These are phyloP conservation scores for Harpegnathos saltator DNA, from an alignment of 1,140 invertebrate genomes.

Conservation along the genomic window DNA sequence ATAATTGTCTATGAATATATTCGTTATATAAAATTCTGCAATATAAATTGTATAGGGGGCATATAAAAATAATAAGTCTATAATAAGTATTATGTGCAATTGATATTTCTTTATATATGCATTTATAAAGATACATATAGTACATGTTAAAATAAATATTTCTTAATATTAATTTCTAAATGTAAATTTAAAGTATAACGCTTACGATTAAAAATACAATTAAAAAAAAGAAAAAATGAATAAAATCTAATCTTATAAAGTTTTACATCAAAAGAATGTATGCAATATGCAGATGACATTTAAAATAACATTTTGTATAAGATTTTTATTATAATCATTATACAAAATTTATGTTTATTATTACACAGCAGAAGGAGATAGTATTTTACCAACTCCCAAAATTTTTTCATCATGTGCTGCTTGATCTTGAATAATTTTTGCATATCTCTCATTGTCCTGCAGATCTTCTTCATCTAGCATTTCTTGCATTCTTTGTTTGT, in stretches of 20 bases:
- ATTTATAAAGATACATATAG: slow-evolving; percentile 57
- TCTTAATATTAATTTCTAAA: slow-evolving; percentile 37
- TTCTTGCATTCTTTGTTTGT: slow-evolving; percentile 88
- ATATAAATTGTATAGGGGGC: background rate
- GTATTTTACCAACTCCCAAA: slow-evolving; percentile 81
- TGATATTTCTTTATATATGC: slow-evolving; percentile 43
- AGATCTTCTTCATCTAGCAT: slow-evolving; percentile 88
- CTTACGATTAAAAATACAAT: background rate
- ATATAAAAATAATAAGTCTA: background rate
- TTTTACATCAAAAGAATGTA: too few species aligned
- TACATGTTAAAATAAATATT: slow-evolving; percentile 55
- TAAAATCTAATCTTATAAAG: too few species aligned
- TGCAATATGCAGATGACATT: too few species aligned
- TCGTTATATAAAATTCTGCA: background rate
- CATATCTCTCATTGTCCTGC: slow-evolving; percentile 83
- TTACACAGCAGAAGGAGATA: slow-evolving; percentile 75
- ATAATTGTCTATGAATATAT: background rate
- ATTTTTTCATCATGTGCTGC: slow-evolving; percentile 82
- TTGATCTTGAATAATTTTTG: slow-evolving; percentile 84
- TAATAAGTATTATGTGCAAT: background rate
- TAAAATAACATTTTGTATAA: too few species aligned
- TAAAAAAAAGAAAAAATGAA: slow-evolving; percentile 13
- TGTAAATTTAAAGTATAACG: slow-evolving; percentile 12
- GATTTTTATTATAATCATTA: background rate
- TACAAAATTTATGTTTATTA: slow-evolving; percentile 32